Percentiles rank a stretch among this genome's conserved stretches.
Evolutionary conservation across 1,140 invertebrate genomes (phyloP).

Genomic region (Drosophila pectinifera): DNA sequence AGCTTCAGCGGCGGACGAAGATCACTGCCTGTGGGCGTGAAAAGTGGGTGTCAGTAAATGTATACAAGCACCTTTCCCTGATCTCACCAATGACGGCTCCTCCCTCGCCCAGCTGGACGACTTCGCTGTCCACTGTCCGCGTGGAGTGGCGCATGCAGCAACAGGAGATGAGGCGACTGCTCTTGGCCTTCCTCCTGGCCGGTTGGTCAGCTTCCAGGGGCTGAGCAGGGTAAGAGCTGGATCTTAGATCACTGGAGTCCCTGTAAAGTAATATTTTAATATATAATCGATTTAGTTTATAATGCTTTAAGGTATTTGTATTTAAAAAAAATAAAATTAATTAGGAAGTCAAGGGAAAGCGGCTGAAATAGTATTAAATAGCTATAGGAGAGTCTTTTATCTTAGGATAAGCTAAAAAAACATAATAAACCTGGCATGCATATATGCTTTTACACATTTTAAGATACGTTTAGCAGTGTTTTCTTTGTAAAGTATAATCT

Average conservation of each 20-base stretch:
- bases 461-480: background rate
- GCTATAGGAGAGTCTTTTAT: background rate
- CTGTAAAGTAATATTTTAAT: background rate
- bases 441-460: conserved; percentile 14
- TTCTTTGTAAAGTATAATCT: background rate
- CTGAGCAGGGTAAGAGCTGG: background rate
- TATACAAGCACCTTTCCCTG: background rate
- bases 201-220: conserved; percentile 3
- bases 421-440: background rate
- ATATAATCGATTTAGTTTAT: background rate
- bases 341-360: no score
- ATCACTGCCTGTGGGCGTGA: conserved; percentile 2
- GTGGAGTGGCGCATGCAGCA: conserved; percentile 53
- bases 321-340: no score
- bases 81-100: conserved; percentile 12
- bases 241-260: conserved; percentile 5
- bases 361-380: background rate
- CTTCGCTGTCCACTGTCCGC: conserved; percentile 35
- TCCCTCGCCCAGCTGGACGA: conserved; percentile 6
- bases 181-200: conserved; percentile 37
- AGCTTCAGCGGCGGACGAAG: conserved; percentile 31
- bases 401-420: conserved; percentile 1
- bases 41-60: conserved; percentile 4
- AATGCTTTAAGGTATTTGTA: background rate
- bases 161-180: conserved; percentile 39